These are phyloP conservation scores for Drosophila greeni DNA, from an alignment of 2,888 invertebrate genomes.

Conservation along the genomic window DNA sequence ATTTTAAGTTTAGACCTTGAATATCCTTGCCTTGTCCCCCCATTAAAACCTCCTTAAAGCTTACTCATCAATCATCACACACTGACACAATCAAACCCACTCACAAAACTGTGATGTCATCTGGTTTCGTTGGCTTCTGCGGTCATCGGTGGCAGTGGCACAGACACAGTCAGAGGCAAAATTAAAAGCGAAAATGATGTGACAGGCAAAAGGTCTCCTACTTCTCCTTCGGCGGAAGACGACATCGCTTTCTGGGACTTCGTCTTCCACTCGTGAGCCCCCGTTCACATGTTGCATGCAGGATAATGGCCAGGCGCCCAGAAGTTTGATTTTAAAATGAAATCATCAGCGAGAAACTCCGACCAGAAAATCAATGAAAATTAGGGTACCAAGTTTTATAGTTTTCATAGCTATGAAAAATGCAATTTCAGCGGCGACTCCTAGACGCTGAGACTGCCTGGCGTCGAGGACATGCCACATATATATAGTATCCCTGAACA, in stretches of 20 bases:
- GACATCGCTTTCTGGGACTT: constrained; percentile 3
- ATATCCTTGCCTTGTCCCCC: not conserved
- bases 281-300: constrained; percentile 60
- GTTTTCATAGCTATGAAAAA: constrained; percentile 48
- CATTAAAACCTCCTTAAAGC: constrained; percentile 9
- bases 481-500: constrained; percentile 19
- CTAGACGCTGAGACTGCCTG: constrained; percentile 47
- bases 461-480: constrained; percentile 45
- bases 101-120: constrained; percentile 63
- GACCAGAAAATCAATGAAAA: constrained; percentile 55
- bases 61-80: constrained; percentile 36
- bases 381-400: constrained; percentile 25
- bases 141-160: constrained; percentile 40
- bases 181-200: constrained; percentile 56
- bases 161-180: constrained; percentile 33
- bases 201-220: constrained; percentile 17
- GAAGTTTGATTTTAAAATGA: constrained; percentile 44
- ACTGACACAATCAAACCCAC: constrained; percentile 44
- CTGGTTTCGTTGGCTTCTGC: constrained; percentile 40
- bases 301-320: constrained; percentile 29
- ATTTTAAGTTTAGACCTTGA: no score
- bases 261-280: constrained; percentile 18
- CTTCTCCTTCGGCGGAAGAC: constrained; percentile 6
- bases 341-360: constrained; percentile 50
- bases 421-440: constrained; percentile 59